A percentile compares a stretch with the other conserved stretches of the same genome.
These are phyloP conservation scores for Papilio elwesi DNA, from an alignment of 2,888 invertebrate genomes.

Conservation along the genomic window DNA sequence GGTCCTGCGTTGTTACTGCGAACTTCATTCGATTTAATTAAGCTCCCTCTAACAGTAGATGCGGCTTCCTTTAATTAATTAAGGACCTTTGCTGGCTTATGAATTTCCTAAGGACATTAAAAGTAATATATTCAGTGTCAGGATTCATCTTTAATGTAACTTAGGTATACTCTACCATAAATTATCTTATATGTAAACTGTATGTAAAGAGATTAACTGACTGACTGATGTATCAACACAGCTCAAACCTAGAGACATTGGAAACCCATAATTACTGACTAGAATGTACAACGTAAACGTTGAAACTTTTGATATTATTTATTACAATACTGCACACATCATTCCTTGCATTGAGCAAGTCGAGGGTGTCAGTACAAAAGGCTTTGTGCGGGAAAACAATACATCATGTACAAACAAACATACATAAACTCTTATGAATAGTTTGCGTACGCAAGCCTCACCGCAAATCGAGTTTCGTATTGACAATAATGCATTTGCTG, in stretches of 20 bases:
- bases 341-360: slow-evolving; percentile 4
- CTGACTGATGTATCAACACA: too few relatives aligned
- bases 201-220: too few relatives aligned
- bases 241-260: too few relatives aligned
- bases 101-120: background rate
- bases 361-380: slow-evolving; percentile 5
- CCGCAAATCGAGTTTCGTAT: background rate
- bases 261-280: too few relatives aligned
- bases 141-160: background rate
- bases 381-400: background rate
- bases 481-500: background rate
- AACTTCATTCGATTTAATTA: slow-evolving; percentile 49
- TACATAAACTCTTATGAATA: slow-evolving; percentile 6
- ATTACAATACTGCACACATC: background rate
- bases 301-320: background rate
- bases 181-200: background rate
- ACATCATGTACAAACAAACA: background rate
- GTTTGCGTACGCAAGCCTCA: slow-evolving; percentile 1
- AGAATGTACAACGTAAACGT: background rate
- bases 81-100: slow-evolving; percentile 35
- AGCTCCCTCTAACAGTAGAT: slow-evolving; percentile 36
- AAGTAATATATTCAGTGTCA: background rate
- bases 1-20: slow-evolving; percentile 42
- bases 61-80: slow-evolving; percentile 24
- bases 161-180: background rate